These are phyloP conservation scores for Octomys mimax DNA, from an alignment of 2,797 vertebrate species.

Conservation along the genomic window DNA sequence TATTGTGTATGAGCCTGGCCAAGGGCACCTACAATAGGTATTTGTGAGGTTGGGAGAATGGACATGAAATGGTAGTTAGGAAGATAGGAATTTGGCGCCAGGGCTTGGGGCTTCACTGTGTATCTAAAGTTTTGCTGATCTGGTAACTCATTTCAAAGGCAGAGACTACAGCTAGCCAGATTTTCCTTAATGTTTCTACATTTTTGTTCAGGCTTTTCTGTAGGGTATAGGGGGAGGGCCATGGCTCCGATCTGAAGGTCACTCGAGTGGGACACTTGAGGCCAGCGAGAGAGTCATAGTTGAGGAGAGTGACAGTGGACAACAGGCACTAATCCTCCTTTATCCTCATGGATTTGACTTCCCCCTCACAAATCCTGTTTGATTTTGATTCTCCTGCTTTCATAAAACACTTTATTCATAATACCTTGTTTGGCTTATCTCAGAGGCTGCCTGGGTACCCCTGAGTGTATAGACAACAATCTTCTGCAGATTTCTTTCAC, in stretches of 20 bases:
- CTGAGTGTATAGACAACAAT: neutral
- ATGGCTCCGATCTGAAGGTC: neutral
- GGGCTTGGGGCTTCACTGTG: neutral
- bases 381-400: neutral
- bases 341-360: neutral
- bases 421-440: neutral
- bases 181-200: neutral
- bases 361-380: neutral
- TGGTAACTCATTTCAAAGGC: neutral
- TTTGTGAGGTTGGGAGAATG: neutral
- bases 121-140: neutral
- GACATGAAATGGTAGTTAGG: neutral
- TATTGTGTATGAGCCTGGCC: neutral
- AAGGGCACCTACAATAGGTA: neutral
- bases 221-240: neutral
- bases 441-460: too few relatives aligned
- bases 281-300: neutral
- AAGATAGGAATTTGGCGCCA: rapidly evolving
- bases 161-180: neutral
- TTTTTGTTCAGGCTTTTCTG: rapidly evolving
- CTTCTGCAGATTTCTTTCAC: neutral
- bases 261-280: neutral
- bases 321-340: neutral
- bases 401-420: neutral
- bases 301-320: neutral